Percentiles rank a stretch among this genome's conserved stretches.
Conservation (phyloP, 2,113 vertebrate genomes). For the Ivindomyrus marchei region DNA sequence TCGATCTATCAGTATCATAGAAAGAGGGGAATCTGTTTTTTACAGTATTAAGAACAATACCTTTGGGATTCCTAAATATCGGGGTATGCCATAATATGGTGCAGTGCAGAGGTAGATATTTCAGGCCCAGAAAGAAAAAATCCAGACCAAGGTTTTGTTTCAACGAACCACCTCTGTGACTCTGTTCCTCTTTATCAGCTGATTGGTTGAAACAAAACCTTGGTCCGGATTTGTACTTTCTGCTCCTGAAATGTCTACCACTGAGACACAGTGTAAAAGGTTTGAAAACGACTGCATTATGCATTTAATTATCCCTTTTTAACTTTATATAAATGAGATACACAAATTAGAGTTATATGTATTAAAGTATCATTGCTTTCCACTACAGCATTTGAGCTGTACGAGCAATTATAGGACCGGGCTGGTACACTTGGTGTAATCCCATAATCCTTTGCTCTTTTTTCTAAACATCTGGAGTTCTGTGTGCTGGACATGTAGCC, state of each 20-base stretch:
- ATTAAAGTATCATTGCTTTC: neutral
- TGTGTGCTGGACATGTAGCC: neutral
- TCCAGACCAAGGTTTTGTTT: too few species aligned
- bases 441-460: neutral
- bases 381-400: neutral
- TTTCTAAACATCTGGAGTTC: neutral
- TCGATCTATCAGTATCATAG: neutral
- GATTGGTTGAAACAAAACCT: too few species aligned
- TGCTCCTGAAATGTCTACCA: neutral
- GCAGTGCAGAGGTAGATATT: too few species aligned
- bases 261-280: neutral
- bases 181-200: too few species aligned
- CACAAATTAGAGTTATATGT: neutral
- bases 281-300: neutral
- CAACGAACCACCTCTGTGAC: too few species aligned
- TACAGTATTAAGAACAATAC: neutral
- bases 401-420: neutral
- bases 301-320: neutral
- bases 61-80: neutral
- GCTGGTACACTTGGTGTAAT: neutral
- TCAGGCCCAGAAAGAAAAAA: too few species aligned
- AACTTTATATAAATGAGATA: neutral
- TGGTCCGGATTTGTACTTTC: too few species aligned
- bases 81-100: neutral
- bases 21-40: neutral